phyloP scores from a whole-genome alignment of 2,797 vertebrate genomes.

The Pelobates cultripes region DNA sequence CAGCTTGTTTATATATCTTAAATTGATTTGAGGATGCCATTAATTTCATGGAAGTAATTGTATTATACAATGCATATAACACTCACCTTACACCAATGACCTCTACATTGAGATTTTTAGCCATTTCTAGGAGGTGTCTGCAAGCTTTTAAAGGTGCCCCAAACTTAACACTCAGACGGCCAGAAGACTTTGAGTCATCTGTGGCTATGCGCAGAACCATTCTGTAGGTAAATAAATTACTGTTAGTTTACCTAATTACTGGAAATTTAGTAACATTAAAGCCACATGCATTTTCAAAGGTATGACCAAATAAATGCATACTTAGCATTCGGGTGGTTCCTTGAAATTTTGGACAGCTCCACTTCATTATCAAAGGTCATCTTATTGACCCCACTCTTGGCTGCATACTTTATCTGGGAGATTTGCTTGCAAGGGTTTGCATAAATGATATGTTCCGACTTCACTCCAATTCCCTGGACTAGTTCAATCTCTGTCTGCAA shows the following conservation, averaged over 20 bases:
- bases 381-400: constrained; percentile 66
- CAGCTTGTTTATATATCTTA: no score
- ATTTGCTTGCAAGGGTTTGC: constrained; percentile 76
- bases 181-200: constrained; percentile 61
- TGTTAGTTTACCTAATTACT: not conserved
- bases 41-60: no score
- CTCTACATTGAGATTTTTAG: constrained; percentile 70
- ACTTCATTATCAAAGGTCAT: constrained; percentile 77
- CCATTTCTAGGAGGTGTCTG: constrained; percentile 69
- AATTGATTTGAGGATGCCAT: no score
- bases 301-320: constrained; percentile 46
- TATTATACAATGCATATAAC: no score
- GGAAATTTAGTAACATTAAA: no score
- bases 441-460: constrained; percentile 70
- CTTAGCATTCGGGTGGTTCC: constrained; percentile 72
- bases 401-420: constrained; percentile 72
- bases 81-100: constrained; percentile 76
- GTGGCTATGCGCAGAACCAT: constrained; percentile 71
- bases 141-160: constrained; percentile 70
- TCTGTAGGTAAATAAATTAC: constrained; percentile 59
- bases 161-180: constrained; percentile 64
- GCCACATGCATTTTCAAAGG: no score
- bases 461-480: constrained; percentile 68
- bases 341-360: constrained; percentile 75
- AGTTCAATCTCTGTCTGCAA: constrained; percentile 70